phyloP scores from a whole-genome alignment of 92 coral and sea anemone genomes.

The Montipora capitata region DNA sequence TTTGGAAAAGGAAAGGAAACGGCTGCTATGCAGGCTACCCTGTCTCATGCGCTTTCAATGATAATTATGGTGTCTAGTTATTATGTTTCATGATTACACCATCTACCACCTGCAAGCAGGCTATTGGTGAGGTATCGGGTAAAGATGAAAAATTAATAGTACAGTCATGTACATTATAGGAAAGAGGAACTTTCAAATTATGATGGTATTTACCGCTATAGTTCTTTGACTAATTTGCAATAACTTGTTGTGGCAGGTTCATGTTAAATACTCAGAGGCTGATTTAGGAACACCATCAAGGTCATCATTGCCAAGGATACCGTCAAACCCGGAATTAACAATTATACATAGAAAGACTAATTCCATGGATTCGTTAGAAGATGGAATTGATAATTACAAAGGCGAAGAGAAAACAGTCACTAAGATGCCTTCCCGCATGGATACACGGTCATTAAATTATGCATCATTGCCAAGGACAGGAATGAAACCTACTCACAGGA shows the following conservation, averaged over 20 bases:
- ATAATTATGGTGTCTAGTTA: no score
- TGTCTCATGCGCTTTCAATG: no score
- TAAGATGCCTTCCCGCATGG: neutral
- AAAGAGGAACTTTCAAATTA: no score
- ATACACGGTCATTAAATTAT: neutral
- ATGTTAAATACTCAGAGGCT: slow-evolving; percentile 69
- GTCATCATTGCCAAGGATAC: slow-evolving; percentile 11
- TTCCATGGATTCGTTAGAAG: slow-evolving; percentile 67
- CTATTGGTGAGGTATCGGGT: no score
- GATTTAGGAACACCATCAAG: slow-evolving; percentile 3
- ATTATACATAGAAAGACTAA: slow-evolving; percentile 17
- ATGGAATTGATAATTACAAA: slow-evolving; percentile 32
- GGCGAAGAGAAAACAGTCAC: slow-evolving; percentile 85
- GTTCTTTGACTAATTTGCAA: neutral
- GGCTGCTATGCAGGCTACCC: no score
- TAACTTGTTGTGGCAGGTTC: slow-evolving; percentile 47
- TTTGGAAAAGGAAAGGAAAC: no score
- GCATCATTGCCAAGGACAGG: slow-evolving; percentile 23
- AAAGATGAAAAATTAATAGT: no score
- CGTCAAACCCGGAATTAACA: neutral
- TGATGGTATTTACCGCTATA: no score
- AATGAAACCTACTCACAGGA: slow-evolving; percentile 32
- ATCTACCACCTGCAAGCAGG: no score
- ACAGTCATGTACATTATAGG: no score
- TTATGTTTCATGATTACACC: no score